A percentile compares a stretch with the other conserved stretches of the same genome.
These are phyloP conservation scores for Momotus momota DNA, from an alignment of 2,797 vertebrate genomes.

Conservation along the genomic window DNA sequence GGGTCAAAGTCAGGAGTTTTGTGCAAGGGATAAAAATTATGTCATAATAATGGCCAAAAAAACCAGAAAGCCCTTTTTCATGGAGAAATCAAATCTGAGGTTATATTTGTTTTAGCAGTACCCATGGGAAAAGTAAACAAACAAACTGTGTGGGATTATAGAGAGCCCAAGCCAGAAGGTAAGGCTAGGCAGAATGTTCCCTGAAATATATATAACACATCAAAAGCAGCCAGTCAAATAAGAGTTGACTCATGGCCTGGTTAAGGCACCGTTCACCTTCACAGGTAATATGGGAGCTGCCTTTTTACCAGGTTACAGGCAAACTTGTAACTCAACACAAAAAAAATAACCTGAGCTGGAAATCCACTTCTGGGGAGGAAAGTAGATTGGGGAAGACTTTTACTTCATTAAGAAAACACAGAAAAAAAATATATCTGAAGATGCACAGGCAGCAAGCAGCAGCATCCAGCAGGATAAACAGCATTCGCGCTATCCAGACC, in stretches of 20 bases:
- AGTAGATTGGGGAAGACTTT: not conserved
- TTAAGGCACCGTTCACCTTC: not conserved
- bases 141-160: not conserved
- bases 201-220: constrained; percentile 22
- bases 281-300: not conserved
- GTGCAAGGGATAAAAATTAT: not conserved
- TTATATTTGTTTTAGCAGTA: constrained; percentile 4
- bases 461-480: not conserved
- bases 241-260: constrained; percentile 1
- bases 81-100: constrained; percentile 20
- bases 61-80: not conserved
- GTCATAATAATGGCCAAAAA: rapidly evolving
- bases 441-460: not conserved
- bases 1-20: not conserved
- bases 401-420: not conserved
- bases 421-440: not conserved
- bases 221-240: constrained; percentile 15
- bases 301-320: not conserved
- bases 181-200: not conserved
- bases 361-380: not conserved
- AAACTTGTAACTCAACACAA: not conserved
- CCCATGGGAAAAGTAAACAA: constrained; percentile 21
- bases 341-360: not conserved
- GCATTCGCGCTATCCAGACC: not conserved
- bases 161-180: not conserved